Percentiles rank a stretch among this genome's conserved stretches.
These are phyloP conservation scores for Ophthalmolycus amberensis DNA, from an alignment of 2,113 vertebrate species.

Conservation along the genomic window DNA sequence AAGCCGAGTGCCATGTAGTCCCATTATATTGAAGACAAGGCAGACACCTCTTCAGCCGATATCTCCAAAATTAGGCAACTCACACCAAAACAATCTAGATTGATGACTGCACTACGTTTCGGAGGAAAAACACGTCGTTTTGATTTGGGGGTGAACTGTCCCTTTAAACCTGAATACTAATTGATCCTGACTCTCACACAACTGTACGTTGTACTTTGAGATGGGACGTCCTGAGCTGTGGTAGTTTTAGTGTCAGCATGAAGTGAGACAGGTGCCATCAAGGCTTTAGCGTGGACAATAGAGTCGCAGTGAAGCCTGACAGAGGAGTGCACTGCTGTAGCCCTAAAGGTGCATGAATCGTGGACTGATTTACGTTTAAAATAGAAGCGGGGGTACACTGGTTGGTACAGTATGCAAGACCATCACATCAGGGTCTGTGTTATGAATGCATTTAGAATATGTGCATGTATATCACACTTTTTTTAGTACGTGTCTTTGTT, in stretches of 20 bases:
- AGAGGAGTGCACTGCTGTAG: background rate
- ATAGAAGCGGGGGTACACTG: background rate
- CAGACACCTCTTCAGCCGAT: no score
- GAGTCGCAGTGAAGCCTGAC: background rate
- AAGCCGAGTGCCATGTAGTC: no score
- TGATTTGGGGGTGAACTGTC: no score
- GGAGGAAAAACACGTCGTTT: no score
- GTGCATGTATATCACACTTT: background rate
- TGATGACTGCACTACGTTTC: no score
- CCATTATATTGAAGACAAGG: no score
- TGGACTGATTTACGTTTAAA: background rate
- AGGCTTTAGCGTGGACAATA: constrained; percentile 1
- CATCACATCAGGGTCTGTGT: background rate
- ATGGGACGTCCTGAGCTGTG: background rate
- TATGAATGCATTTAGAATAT: background rate
- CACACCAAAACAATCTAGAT: no score
- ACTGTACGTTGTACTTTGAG: background rate
- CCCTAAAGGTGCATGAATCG: background rate
- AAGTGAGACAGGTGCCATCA: constrained; percentile 22
- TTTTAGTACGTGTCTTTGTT: background rate
- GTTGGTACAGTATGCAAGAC: background rate
- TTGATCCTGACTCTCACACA: background rate
- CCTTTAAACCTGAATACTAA: background rate
- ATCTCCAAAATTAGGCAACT: no score
- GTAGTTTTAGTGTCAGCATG: background rate